Evolutionary conservation across 2,113 vertebrate species (phyloP).

Genomic region (Taurulus bubalis): DNA sequence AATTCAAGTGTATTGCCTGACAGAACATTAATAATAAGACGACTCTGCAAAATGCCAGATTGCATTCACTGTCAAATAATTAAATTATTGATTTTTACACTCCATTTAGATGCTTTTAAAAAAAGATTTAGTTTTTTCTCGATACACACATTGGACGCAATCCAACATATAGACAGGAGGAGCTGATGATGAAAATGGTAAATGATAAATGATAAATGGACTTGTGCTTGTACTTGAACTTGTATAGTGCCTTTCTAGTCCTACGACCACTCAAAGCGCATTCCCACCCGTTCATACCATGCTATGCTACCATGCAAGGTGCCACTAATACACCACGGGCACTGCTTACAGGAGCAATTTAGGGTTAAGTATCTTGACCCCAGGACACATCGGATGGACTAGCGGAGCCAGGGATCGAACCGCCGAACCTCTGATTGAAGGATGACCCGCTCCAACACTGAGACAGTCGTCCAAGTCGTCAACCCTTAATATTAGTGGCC

Average conservation of each 20-base stretch:
- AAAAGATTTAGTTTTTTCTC: background rate
- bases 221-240: no score
- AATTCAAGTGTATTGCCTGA: slow-evolving; percentile 11
- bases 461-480: background rate
- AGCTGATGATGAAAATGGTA: slow-evolving; percentile 11
- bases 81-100: slow-evolving; percentile 13
- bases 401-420: background rate
- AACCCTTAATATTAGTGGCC: slow-evolving; percentile 34
- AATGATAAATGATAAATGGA: no score
- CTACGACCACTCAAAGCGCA: no score
- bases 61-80: slow-evolving; percentile 7
- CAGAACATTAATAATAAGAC: slow-evolving; percentile 19
- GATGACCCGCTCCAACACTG: background rate
- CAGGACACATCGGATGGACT: background rate
- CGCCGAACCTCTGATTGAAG: background rate
- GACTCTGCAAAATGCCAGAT: background rate
- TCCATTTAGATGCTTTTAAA: background rate
- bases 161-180: background rate
- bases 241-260: no score
- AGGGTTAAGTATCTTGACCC: no score
- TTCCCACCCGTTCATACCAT: no score
- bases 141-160: background rate
- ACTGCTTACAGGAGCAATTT: no score
- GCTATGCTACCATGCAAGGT: background rate
- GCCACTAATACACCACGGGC: background rate